Evolutionary conservation across 1,140 invertebrate genomes (phyloP).

Genomic region (Cardiocondyla obscurior): DNA sequence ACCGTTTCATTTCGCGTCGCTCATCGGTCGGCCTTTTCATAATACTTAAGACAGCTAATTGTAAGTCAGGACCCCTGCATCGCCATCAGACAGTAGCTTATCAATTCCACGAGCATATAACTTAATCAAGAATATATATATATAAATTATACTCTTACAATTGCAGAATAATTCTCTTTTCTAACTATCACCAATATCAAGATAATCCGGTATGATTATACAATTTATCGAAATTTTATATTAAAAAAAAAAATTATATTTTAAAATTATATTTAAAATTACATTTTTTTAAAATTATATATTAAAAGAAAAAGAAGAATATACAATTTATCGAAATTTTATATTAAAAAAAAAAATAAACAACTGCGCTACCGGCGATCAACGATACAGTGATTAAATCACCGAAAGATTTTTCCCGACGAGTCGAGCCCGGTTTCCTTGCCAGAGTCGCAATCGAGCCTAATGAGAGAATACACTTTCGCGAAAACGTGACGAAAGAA

Average conservation of each 20-base stretch:
- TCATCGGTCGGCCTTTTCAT: constrained; percentile 19
- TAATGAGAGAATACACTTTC: constrained; percentile 72
- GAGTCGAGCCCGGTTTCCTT: constrained; percentile 43
- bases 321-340: not conserved
- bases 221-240: not conserved
- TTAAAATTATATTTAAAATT: too few relatives aligned
- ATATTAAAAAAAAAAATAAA: not conserved
- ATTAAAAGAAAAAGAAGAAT: too few relatives aligned
- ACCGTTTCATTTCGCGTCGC: constrained; percentile 51
- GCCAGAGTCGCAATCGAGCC: constrained; percentile 54
- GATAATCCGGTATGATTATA: too few relatives aligned
- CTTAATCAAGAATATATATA: not conserved
- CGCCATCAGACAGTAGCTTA: not conserved
- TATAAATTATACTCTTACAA: not conserved
- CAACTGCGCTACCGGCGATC: constrained; percentile 17
- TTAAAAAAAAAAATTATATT: not conserved
- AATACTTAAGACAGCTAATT: constrained; percentile 57
- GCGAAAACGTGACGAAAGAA: constrained; percentile 67
- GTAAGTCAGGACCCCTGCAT: not conserved
- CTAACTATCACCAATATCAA: too few relatives aligned
- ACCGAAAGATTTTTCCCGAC: not conserved
- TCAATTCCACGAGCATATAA: not conserved
- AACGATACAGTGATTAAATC: constrained; percentile 55
- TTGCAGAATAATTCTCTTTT: not conserved
- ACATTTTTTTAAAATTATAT: too few relatives aligned